Base-by-base conservation (phyloP, 2,797 vertebrate genomes). In the Phalloptychus januarius region DNA sequence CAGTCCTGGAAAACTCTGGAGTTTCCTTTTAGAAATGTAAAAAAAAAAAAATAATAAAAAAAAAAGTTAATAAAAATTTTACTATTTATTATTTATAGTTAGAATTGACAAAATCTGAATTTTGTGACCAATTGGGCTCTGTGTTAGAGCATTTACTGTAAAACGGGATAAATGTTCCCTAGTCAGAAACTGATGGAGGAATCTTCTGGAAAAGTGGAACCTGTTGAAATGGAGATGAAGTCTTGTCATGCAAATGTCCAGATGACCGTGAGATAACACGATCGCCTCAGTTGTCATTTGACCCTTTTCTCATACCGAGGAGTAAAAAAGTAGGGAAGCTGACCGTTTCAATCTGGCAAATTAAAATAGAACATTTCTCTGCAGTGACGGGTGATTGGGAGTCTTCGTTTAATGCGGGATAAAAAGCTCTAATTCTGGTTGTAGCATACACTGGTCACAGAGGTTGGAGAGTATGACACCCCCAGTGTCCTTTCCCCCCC, bases 401-500 rank as follows among this genome's bases (percentile, higher is more conserved):
- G 86, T 86, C 25, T 45, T 28, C 82, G 90, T 84, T 81, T 89
- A 80, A 88, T 89, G 78, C 82, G 83, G 36, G 75, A 80, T 85
- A 85, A 83, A 88, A 86, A 88, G 77, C 75, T 79, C 38, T 84
- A 78, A 82, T 76, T 74, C 78, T 38, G 78, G 78, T 79, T 50
- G 85, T 33, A 28, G 63, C 8, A 25, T 65, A 80, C 61, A 45
- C 75, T 72, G 78, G 83, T 83, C 82, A 84, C 44, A 36, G 79
- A 86, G 73, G 80, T 87, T 79, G 81, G 86, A 85, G 77, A 86
- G 88, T 50, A 79, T 87, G 91, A 82, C 87, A 83, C 86, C 93
- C 90, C 52, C 85, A 82, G 91, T 87, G 84, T 71, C 89, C 87
- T 85, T 80, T 79, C 80, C 91, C 90, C 50, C 20, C 7, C 23